Conservation (phyloP, 1,140 invertebrate species). For the Solenopsis invicta region DNA sequence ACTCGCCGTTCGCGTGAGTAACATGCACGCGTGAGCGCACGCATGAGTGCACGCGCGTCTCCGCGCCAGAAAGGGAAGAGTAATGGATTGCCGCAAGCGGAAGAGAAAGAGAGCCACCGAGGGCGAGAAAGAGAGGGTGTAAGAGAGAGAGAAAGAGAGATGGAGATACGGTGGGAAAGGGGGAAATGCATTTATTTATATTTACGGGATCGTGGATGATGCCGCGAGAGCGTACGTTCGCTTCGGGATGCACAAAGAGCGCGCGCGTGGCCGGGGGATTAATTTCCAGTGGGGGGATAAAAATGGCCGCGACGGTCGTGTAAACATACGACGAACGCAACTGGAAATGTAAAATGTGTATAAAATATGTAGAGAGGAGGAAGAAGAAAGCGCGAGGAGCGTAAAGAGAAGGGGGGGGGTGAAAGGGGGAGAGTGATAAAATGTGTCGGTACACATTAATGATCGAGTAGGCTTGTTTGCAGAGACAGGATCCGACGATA, state of each 20-base stretch:
- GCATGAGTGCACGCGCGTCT: conserved; percentile 48
- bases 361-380: neutral
- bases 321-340: conserved; percentile 32
- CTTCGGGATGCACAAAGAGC: conserved; percentile 45
- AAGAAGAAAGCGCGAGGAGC: neutral
- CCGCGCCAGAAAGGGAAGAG: conserved; percentile 36
- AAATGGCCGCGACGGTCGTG: conserved; percentile 41
- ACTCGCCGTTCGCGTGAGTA: conserved; percentile 25
- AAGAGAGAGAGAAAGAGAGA: neutral
- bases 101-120: conserved; percentile 62
- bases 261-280: conserved; percentile 32
- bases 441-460: conserved; percentile 14
- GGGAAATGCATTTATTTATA: conserved; percentile 58
- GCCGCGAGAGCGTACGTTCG: conserved; percentile 39
- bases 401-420: neutral
- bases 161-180: conserved; percentile 22
- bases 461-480: neutral
- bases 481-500: neutral
- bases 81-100: conserved; percentile 49
- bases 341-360: conserved; percentile 2
- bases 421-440: neutral
- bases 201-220: conserved; percentile 55
- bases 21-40: conserved; percentile 33
- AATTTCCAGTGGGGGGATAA: conserved; percentile 32
- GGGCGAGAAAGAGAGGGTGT: neutral